These are phyloP conservation scores for Montipora foliosa DNA, from an alignment of 64 coral and sea anemone species.

Conservation along the genomic window DNA sequence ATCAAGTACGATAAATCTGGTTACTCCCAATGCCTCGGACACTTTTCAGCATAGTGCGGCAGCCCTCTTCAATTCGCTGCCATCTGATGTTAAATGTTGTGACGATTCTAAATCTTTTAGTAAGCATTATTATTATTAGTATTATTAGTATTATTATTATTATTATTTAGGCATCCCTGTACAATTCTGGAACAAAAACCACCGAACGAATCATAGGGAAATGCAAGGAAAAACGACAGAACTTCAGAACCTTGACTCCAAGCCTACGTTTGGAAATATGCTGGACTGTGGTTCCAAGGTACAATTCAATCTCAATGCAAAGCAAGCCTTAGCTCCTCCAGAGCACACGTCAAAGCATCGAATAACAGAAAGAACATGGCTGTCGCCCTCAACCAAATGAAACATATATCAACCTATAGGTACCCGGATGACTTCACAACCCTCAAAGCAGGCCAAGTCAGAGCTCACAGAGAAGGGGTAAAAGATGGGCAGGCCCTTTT, in stretches of 20 bases:
- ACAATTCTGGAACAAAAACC: constrained; percentile 56
- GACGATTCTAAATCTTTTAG: no score
- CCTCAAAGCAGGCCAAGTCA: constrained; percentile 38
- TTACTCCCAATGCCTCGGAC: no score
- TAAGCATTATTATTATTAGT: no score
- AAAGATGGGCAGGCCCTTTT: constrained; percentile 34
- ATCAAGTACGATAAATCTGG: no score
- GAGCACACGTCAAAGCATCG: neutral
- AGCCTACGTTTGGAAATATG: constrained; percentile 62
- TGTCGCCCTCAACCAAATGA: neutral
- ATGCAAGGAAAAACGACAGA: constrained; percentile 74
- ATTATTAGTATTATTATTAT: no score
- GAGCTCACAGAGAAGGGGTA: constrained; percentile 24
- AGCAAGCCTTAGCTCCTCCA: neutral
- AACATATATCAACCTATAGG: no score
- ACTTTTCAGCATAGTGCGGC: no score
- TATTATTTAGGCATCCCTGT: constrained; percentile 42
- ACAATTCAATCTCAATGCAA: constrained; percentile 72
- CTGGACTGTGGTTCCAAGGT: constrained; percentile 50
- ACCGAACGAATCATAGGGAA: constrained; percentile 60
- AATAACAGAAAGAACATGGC: neutral
- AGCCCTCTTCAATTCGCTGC: no score
- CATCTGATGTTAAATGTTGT: no score
- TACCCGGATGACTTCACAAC: neutral
- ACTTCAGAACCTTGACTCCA: constrained; percentile 57